Percentiles rank a stretch among this genome's conserved stretches.
Conservation (phyloP, 2,797 vertebrate genomes). For the Rhyacichthys aspro region DNA sequence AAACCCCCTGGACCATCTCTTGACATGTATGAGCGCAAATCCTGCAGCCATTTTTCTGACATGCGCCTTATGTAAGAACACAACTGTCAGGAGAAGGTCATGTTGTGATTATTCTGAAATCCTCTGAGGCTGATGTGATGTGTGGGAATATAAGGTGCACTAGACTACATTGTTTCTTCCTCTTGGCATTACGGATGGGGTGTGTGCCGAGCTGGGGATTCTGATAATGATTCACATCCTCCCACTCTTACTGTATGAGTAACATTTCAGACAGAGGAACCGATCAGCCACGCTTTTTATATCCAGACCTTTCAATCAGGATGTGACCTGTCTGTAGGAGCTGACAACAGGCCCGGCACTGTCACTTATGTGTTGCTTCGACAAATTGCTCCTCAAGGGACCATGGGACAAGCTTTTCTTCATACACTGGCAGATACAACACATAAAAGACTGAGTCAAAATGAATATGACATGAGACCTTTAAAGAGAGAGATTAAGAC, state of each 20-base stretch:
- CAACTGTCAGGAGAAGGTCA: too few relatives aligned
- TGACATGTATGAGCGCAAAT: too few relatives aligned
- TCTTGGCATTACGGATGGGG: constrained; percentile 12
- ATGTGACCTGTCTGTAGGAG: constrained; percentile 72
- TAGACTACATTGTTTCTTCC: too few relatives aligned
- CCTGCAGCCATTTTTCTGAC: too few relatives aligned
- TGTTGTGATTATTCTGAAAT: too few relatives aligned
- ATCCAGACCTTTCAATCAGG: constrained; percentile 74
- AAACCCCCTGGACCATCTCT: too few relatives aligned
- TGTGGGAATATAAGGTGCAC: too few relatives aligned
- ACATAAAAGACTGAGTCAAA: constrained; percentile 12
- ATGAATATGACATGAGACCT: not conserved
- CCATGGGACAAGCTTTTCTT: constrained; percentile 32
- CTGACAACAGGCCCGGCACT: constrained; percentile 57
- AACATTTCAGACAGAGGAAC: constrained; percentile 61
- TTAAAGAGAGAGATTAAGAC: not conserved
- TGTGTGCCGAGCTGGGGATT: constrained; percentile 17
- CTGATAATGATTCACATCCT: constrained; percentile 59
- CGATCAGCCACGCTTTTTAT: constrained; percentile 71
- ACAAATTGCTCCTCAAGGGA: constrained; percentile 81
- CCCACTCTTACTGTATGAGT: constrained; percentile 41
- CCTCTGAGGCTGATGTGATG: too few relatives aligned
- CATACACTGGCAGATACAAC: constrained; percentile 2
- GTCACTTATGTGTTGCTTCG: constrained; percentile 75
- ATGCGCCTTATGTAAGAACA: too few relatives aligned